Evolutionary conservation across 2,113 vertebrate species (phyloP).

Genomic region (Fukomys damarensis): DNA sequence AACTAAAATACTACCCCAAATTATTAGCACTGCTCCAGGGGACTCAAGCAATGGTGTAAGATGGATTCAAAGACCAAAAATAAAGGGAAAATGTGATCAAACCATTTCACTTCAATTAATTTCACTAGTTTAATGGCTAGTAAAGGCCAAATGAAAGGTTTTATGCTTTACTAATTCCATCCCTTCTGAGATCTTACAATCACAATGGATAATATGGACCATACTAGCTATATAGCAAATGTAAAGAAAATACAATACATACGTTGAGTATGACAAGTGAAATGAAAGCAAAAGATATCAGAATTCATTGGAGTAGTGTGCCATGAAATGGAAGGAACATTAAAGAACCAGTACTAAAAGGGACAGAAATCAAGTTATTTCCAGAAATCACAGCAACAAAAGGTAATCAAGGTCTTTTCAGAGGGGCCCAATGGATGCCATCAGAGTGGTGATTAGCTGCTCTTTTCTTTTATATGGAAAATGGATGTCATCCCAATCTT

Average conservation of each 20-base stretch:
- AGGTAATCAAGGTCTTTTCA: not conserved
- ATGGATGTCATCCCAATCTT: not conserved
- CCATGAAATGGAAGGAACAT: not conserved
- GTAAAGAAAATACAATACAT: not conserved
- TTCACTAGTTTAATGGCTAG: constrained; percentile 32
- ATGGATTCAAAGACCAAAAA: constrained; percentile 53
- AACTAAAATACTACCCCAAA: constrained; percentile 54
- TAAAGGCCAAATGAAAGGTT: constrained; percentile 32
- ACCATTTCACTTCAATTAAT: constrained; percentile 40
- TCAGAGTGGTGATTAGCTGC: not conserved
- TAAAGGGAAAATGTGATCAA: constrained; percentile 57
- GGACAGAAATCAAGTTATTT: not conserved
- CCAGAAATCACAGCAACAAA: not conserved
- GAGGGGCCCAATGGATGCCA: not conserved
- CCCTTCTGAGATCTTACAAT: constrained; percentile 16
- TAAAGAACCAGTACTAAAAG: not conserved
- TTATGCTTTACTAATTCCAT: constrained; percentile 32
- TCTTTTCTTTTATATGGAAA: not conserved
- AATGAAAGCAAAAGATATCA: not conserved
- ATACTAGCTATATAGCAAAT: not conserved
- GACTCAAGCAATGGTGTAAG: not conserved
- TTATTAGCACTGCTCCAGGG: constrained; percentile 55
- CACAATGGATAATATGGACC: not conserved
- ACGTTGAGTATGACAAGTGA: not conserved
- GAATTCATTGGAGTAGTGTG: not conserved